Base-by-base conservation (phyloP, 2,888 invertebrate species). In the Lasioglossum morio region DNA sequence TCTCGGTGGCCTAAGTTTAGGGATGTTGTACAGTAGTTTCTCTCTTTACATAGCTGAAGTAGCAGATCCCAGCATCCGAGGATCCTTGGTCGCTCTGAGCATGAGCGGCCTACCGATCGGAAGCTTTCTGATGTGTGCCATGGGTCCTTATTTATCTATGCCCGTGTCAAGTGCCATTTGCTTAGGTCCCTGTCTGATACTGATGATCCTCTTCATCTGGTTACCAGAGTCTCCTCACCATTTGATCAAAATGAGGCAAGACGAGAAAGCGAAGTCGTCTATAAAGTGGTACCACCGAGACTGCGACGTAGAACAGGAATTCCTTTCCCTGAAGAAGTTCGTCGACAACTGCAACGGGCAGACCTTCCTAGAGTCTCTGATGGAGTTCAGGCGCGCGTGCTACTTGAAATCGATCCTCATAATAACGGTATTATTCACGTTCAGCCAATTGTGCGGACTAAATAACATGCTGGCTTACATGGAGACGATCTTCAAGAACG, bases 181-280 rank as follows among this genome's bases (percentile, higher is more conserved):
- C 73, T 80, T 94, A 1, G 77, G 84, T 0, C 91, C 92, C 0
- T 92, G 91, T 46, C 1, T 93, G 0, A 1, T 92, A 0, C 81
- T 93, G 27, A 86, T 94, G 23, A 43, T 81, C 0, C 75, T 93
- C 0, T 93, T 95, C 72, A 40, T 89, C 19, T 85, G 92, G 19
- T 79, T 94, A 10, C 95, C 95, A 0, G 93, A 94, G 27, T 93
- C 95, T 1, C 94, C 95, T 0, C 92, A 95, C 80, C 88, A 94
- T 75, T 79, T 94, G 7, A 88, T 92, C 0, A 87, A 87, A 7
- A 66, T 77, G 0, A 91, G 89, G 0, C 80, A 89, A 0, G 77
- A 91, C 0, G 87, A 92, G 19, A 88, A 92, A 30, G 94, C 94
- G 0, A 89, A 79, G 37, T 16, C 79, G 1, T 92, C 94, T 0